Evolutionary conservation across 2,888 invertebrate genomes (phyloP).

Genomic region (Criorhina ranunculi): DNA sequence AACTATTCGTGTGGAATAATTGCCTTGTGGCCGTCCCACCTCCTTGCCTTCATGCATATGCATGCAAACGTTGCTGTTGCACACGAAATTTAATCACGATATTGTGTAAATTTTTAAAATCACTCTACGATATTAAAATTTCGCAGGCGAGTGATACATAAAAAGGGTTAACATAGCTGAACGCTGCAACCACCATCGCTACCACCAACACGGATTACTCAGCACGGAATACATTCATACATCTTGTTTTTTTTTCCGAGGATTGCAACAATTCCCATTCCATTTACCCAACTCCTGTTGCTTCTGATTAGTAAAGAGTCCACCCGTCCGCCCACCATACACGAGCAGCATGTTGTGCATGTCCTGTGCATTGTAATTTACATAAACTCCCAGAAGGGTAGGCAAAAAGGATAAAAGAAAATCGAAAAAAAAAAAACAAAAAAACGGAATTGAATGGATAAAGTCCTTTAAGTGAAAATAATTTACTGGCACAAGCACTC

Average conservation of each 20-base stretch:
- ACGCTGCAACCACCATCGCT: slow-evolving; percentile 13
- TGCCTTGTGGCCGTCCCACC: slow-evolving; percentile 12
- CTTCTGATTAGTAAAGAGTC: slow-evolving; percentile 59
- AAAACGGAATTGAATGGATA: slow-evolving; percentile 7
- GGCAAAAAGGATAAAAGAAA: slow-evolving; percentile 20
- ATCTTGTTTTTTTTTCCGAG: slow-evolving; percentile 16
- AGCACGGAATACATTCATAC: slow-evolving; percentile 61
- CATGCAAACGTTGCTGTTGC: slow-evolving; percentile 54
- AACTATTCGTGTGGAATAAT: slow-evolving; percentile 63
- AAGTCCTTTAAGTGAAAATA: slow-evolving; percentile 54
- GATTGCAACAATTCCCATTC: slow-evolving; percentile 19
- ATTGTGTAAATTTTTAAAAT: slow-evolving; percentile 75
- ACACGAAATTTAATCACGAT: slow-evolving; percentile 71
- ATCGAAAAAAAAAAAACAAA: background rate
- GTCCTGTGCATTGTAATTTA: slow-evolving; percentile 47
- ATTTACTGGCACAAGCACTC: slow-evolving; percentile 56
- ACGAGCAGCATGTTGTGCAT: slow-evolving; percentile 38
- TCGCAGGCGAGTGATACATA: slow-evolving; percentile 33
- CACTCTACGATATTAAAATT: slow-evolving; percentile 72
- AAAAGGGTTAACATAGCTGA: slow-evolving; percentile 60
- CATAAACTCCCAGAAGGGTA: slow-evolving; percentile 49
- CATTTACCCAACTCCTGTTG: slow-evolving; percentile 50
- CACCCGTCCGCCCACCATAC: slow-evolving; percentile 23
- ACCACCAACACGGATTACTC: slow-evolving; percentile 8
- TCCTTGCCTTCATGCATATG: slow-evolving; percentile 51